Percentiles rank a stretch among this genome's conserved stretches.
Evolutionary conservation across 2,888 invertebrate genomes (phyloP).

Genomic region (Sesamia inferens): DNA sequence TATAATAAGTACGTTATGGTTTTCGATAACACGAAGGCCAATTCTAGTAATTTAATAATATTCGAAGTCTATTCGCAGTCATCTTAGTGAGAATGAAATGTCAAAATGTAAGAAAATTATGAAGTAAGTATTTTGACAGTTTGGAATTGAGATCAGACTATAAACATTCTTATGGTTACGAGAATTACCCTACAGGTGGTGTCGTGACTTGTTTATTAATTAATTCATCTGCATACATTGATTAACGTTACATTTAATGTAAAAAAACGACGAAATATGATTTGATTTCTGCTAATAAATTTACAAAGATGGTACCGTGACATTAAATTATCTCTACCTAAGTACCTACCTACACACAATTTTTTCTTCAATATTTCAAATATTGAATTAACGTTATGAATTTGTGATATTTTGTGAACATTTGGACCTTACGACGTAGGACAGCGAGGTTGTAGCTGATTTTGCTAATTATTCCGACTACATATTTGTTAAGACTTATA

Average conservation of each 20-base stretch:
- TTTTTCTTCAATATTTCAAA: not conserved
- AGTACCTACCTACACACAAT: not conserved
- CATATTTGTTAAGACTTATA: not conserved
- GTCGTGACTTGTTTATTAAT: slow-evolving; percentile 28
- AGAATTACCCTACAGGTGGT: no score
- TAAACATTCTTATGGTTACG: no score
- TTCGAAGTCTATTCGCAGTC: no score
- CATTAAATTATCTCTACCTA: not conserved
- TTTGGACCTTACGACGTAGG: not conserved
- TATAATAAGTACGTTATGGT: not conserved
- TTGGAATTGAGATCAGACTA: no score
- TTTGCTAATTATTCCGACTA: not conserved
- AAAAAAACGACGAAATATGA: not conserved
- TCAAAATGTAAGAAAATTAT: no score
- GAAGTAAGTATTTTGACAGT: no score
- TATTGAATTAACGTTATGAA: slow-evolving; percentile 1
- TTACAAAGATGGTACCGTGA: no score
- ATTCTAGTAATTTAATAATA: no score
- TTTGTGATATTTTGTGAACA: not conserved
- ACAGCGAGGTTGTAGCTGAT: not conserved
- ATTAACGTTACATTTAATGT: not conserved
- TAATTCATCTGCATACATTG: not conserved
- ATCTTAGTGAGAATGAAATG: no score
- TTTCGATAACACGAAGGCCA: no score
- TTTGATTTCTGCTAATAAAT: not conserved